Conservation (phyloP, 2,113 vertebrate genomes). For the Scomber japonicus region DNA sequence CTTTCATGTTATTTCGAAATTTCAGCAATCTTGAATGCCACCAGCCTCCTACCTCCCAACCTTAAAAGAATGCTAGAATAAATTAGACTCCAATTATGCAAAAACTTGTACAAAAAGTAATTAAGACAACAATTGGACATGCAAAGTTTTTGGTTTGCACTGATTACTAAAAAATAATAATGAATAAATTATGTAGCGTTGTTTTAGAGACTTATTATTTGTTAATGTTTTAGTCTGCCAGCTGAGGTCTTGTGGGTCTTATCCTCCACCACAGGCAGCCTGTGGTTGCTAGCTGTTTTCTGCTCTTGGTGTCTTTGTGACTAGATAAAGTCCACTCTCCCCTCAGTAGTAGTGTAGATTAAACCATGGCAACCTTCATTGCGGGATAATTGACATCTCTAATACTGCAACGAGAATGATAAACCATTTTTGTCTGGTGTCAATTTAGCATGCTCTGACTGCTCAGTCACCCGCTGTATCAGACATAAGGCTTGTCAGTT, state of each 20-base stretch:
- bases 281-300: not conserved
- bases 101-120: not conserved
- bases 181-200: not conserved
- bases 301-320: not conserved
- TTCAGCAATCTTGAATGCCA: not conserved
- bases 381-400: not conserved
- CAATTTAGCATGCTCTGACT: conserved; percentile 10
- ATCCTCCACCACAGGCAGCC: not conserved
- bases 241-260: not conserved
- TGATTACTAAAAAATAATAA: not conserved
- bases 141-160: not conserved
- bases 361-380: not conserved
- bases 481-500: not conserved
- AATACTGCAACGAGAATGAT: not conserved
- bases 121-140: not conserved
- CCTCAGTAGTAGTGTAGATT: not conserved
- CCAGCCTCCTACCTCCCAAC: not conserved
- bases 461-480: not conserved
- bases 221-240: not conserved
- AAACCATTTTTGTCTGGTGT: conserved; percentile 1
- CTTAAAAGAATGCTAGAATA: not conserved
- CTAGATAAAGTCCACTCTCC: not conserved
- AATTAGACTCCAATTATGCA: not conserved
- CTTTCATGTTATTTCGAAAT: no score
- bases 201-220: conserved; percentile 4